Conservation (phyloP, 1,140 invertebrate species). For the Drosophila pseudoananassae region DNA sequence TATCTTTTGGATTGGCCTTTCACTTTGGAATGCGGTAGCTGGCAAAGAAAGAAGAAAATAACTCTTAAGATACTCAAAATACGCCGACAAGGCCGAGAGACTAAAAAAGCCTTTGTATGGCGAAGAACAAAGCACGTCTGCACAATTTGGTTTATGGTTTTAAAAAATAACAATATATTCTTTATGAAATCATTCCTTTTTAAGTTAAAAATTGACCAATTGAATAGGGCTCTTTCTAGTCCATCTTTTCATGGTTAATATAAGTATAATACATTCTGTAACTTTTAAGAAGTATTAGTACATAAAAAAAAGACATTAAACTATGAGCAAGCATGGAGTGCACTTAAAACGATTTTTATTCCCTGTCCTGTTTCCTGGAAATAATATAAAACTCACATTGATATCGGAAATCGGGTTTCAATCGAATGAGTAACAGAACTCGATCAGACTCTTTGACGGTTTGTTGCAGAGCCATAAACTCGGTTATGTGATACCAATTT, state of each 20-base stretch:
- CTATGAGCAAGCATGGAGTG: background rate
- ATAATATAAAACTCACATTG: slow-evolving; percentile 9
- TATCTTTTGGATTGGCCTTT: slow-evolving; percentile 60
- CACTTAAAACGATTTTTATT: background rate
- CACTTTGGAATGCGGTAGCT: slow-evolving; percentile 78
- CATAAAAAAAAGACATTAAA: background rate
- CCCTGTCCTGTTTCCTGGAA: slow-evolving; percentile 27
- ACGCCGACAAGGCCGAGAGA: slow-evolving; percentile 16
- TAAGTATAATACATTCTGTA: background rate
- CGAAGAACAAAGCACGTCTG: background rate
- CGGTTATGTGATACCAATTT: slow-evolving; percentile 50
- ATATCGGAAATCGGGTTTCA: slow-evolving; percentile 28
- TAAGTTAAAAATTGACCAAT: background rate
- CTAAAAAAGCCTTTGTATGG: background rate
- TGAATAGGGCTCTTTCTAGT: background rate
- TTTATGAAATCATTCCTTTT: background rate
- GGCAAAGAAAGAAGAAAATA: slow-evolving; percentile 40
- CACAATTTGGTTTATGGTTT: background rate
- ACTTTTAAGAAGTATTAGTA: background rate
- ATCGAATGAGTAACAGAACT: slow-evolving; percentile 5
- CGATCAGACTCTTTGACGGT: slow-evolving; percentile 12
- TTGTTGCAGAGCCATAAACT: slow-evolving; percentile 37
- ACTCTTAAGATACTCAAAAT: slow-evolving; percentile 52
- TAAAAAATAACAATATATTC: background rate
- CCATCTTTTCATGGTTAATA: background rate